Conservation (phyloP, 2,113 vertebrate species). For the Electrona antarctica region DNA sequence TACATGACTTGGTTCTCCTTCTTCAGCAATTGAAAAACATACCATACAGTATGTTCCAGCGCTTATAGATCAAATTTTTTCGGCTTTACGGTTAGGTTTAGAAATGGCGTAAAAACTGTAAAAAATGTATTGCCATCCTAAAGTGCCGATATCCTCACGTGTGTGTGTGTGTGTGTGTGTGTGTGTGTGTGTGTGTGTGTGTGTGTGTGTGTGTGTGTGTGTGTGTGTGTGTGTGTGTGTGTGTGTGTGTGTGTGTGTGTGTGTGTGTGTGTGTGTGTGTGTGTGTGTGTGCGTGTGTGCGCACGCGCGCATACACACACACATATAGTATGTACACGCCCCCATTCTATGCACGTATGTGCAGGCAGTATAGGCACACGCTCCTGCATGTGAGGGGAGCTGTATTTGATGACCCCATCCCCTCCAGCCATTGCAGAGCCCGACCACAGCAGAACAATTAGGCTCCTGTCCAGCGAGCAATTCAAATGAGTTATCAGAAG, state of each 20-base stretch:
- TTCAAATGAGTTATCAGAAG: slow-evolving; percentile 1
- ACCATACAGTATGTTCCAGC: no score
- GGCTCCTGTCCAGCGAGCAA: not conserved
- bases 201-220: not conserved
- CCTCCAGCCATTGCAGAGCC: slow-evolving; percentile 7
- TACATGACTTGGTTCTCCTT: no score
- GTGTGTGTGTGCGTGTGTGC: not conserved
- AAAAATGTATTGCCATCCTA: no score
- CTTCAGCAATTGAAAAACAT: no score
- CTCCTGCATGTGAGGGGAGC: not conserved
- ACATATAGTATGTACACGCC: no score
- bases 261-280: not conserved
- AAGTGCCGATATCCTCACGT: no score
- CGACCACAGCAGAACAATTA: slow-evolving; percentile 14
- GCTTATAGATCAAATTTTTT: no score
- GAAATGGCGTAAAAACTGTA: no score
- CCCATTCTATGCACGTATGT: not conserved
- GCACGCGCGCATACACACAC: not conserved
- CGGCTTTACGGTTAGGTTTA: no score
- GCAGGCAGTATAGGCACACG: no score
- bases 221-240: no score
- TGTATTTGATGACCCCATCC: not conserved
- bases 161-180: slow-evolving; percentile 10
- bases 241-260: not conserved
- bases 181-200: slow-evolving; percentile 9